Percentiles rank a stretch among this genome's conserved stretches.
phyloP scores from a whole-genome alignment of 1,140 invertebrate species.

The Melanaphis sacchari region DNA sequence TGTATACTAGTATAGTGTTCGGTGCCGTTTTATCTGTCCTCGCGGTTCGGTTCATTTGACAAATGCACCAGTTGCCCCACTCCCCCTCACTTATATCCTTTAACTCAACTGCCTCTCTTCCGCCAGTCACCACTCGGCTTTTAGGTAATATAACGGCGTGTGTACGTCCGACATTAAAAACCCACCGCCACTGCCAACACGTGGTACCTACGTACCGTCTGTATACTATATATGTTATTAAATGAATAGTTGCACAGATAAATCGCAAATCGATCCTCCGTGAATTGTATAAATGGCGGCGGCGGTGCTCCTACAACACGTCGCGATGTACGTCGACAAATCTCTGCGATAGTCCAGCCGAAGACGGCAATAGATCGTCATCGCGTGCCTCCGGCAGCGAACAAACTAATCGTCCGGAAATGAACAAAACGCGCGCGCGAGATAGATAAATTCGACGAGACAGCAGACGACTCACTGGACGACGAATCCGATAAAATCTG shows the following conservation, averaged over 20 bases:
- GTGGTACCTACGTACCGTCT: too few species aligned
- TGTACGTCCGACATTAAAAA: slow-evolving; percentile 17
- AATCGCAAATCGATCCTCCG: slow-evolving; percentile 21
- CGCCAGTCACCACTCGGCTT: neutral
- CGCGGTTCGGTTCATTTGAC: slow-evolving; percentile 57
- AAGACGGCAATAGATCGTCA: neutral
- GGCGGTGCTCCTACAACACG: too few species aligned
- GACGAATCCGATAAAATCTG: neutral
- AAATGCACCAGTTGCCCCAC: slow-evolving; percentile 20
- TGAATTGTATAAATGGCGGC: neutral
- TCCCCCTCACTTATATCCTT: neutral
- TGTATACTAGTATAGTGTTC: neutral
- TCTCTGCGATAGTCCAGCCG: neutral
- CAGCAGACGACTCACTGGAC: neutral
- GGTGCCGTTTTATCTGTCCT: slow-evolving; percentile 50
- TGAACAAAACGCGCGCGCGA: neutral
- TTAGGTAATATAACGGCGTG: slow-evolving; percentile 12
- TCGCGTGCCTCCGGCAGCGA: neutral
- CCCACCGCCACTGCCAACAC: neutral
- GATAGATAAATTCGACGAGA: neutral
- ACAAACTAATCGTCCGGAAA: slow-evolving; percentile 20
- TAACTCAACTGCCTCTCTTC: neutral
- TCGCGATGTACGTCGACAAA: neutral
- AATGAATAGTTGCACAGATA: neutral
- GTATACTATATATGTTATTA: neutral